Conservation (phyloP, 2,113 vertebrate species). For the Perognathus longimembris region DNA sequence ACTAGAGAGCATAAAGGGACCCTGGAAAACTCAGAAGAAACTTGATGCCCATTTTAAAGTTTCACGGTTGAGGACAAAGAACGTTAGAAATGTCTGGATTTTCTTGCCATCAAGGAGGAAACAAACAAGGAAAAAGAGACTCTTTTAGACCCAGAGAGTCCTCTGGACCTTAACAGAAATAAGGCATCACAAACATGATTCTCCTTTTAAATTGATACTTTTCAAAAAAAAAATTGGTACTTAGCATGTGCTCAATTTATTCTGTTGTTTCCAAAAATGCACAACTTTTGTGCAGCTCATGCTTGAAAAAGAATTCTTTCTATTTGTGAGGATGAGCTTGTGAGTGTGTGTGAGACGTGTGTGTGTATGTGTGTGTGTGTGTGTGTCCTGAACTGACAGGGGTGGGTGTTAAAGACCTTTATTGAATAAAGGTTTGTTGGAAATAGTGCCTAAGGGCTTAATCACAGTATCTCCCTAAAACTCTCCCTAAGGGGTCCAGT, state of each 20-base stretch:
- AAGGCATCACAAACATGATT: constrained; percentile 48
- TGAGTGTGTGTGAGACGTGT: neutral
- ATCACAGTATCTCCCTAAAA: constrained; percentile 77
- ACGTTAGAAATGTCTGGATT: constrained; percentile 75
- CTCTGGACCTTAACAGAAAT: constrained; percentile 24
- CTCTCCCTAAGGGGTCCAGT: constrained; percentile 73
- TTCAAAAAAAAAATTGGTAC: constrained; percentile 27
- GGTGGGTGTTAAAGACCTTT: constrained; percentile 58
- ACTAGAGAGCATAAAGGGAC: constrained; percentile 58
- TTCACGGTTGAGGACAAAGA: constrained; percentile 64
- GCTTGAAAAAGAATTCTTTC: neutral
- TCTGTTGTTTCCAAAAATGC: constrained; percentile 6
- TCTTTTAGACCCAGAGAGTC: constrained; percentile 59
- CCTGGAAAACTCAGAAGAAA: constrained; percentile 84
- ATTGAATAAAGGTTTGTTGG: constrained; percentile 76
- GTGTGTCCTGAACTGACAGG: neutral
- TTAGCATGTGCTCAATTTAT: constrained; percentile 48
- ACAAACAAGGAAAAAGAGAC: constrained; percentile 48
- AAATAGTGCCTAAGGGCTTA: constrained; percentile 82
- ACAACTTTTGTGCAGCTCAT: neutral
- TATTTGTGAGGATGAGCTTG: neutral
- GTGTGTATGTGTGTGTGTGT: neutral
- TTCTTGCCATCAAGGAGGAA: constrained; percentile 46
- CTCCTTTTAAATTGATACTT: neutral
- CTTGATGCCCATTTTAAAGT: constrained; percentile 77